A percentile compares a stretch with the other conserved stretches of the same genome.
phyloP scores from a whole-genome alignment of 2,888 invertebrate genomes.

The Drosophila mercatorum region DNA sequence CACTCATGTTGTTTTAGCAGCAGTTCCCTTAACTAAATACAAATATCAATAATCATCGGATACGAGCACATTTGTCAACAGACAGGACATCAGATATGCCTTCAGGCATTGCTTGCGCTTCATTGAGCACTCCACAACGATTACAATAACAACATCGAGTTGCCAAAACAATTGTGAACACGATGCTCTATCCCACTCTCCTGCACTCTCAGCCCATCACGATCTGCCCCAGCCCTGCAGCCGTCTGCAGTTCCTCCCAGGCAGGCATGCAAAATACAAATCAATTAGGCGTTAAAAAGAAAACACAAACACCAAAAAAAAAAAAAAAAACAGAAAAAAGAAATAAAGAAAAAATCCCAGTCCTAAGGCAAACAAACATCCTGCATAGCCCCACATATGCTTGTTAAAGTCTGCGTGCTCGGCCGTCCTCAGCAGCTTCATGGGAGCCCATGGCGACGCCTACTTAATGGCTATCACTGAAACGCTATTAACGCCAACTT shows the following conservation, averaged over 20 bases:
- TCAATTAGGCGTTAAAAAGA: slow-evolving; percentile 75
- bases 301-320: slow-evolving; percentile 16
- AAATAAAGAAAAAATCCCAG: slow-evolving; percentile 7
- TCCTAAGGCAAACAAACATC: slow-evolving; percentile 24
- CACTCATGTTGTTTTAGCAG: slow-evolving; percentile 15
- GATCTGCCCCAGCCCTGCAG: not conserved
- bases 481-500: slow-evolving; percentile 76
- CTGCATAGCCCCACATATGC: slow-evolving; percentile 22
- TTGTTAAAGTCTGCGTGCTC: slow-evolving; percentile 6
- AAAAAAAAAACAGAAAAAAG: not conserved
- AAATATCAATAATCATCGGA: slow-evolving; percentile 53
- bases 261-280: slow-evolving; percentile 68
- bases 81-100: slow-evolving; percentile 55
- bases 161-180: slow-evolving; percentile 44
- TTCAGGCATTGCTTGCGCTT: slow-evolving; percentile 46
- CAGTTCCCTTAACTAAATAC: slow-evolving; percentile 39
- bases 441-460: slow-evolving; percentile 64
- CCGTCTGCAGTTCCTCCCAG: slow-evolving; percentile 42
- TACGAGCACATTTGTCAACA: slow-evolving; percentile 60
- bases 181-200: slow-evolving; percentile 14
- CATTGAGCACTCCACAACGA: slow-evolving; percentile 52
- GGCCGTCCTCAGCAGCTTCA: slow-evolving; percentile 40
- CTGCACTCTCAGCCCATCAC: not conserved
- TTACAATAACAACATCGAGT: slow-evolving; percentile 37
- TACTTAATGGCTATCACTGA: slow-evolving; percentile 76